Evolutionary conservation across 2,888 invertebrate genomes (phyloP).

Genomic region (Trilocha varians): DNA sequence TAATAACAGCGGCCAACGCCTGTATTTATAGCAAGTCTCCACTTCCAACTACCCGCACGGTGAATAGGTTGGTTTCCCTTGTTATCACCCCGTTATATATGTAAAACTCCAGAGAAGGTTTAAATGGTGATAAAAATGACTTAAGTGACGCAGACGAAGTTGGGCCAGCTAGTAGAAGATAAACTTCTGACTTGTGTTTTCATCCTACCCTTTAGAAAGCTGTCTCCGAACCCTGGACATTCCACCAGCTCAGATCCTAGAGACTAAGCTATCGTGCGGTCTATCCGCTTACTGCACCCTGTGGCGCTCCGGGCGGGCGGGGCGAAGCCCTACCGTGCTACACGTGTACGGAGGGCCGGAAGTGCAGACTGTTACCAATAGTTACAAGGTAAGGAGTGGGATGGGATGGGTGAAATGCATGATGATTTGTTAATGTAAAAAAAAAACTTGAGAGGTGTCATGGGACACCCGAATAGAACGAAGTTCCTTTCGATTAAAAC

Average conservation of each 20-base stretch:
- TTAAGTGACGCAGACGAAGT: too few species aligned
- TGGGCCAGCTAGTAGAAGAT: background rate
- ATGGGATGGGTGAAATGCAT: background rate
- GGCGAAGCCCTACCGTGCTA: constrained; percentile 91
- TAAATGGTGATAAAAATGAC: too few species aligned
- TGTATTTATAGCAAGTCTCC: too few species aligned
- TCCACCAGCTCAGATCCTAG: constrained; percentile 51
- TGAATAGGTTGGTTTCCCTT: too few species aligned
- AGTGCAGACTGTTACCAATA: constrained; percentile 97
- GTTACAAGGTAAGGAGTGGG: constrained; percentile 81
- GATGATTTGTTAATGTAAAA: too few species aligned
- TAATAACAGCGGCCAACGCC: too few species aligned
- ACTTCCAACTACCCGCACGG: too few species aligned
- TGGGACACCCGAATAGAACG: too few species aligned
- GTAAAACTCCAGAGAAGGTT: too few species aligned
- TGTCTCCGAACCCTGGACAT: constrained; percentile 30
- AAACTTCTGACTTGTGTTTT: background rate
- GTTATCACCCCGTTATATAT: too few species aligned
- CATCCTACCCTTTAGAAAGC: constrained; percentile 26
- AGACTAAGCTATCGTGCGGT: constrained; percentile 52
- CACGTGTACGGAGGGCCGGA: constrained; percentile 99
- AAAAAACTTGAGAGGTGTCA: too few species aligned
- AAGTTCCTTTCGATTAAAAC: too few species aligned
- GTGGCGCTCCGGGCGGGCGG: constrained; percentile 76
- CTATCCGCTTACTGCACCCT: constrained; percentile 84